Base-by-base conservation (phyloP, 2,113 vertebrate genomes). In the Oncorhynchus masou region DNA sequence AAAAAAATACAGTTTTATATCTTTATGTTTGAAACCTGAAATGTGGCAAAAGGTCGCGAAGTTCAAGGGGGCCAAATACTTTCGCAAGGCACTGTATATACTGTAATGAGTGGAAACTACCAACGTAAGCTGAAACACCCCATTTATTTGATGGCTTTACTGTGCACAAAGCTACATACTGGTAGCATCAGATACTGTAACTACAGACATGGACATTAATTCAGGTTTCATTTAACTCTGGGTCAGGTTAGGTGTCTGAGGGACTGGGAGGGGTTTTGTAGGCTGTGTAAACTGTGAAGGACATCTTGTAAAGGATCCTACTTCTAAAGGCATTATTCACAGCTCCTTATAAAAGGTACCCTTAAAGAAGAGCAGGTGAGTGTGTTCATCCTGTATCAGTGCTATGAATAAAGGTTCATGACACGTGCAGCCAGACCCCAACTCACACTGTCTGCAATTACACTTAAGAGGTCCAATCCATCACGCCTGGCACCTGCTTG, bases 401-500 rank as follows among this genome's bases (percentile, higher is more conserved):
- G 66, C 12, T 31, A 57, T 29, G 8, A 57, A 48, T 51, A 3
- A 54, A 12, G 16, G 22, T 71, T 70, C 68, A 20, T 16, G 19
- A 7, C 54, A 70, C 31, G 1, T 57, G 75, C 70, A 78, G 4
- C 1, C 22, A 74, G 20, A 73, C 20, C 25, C 60, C 15, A 34
- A 45, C 39, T 45, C 39, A 45, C 51, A 22, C 79, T 13, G 75
- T 86, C 86, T 84, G 75, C 86, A 57, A 64, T 82, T 84, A 84
- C 29, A 75, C 20, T 51, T 5, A 72, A 81, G 74, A 80, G 66
- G 70, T 62, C 66, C 72, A 0, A 83, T 90, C 83, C 8, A 77
- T 88, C 77, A 84, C 1, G 16, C 68, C 75, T 79, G 72, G 51
- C 81, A 87, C 77, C 83, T 80, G 82, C 81, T 71, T 60, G 74